Conservation (phyloP, 2,797 vertebrate species). For the Sebastes ruberrimus region DNA sequence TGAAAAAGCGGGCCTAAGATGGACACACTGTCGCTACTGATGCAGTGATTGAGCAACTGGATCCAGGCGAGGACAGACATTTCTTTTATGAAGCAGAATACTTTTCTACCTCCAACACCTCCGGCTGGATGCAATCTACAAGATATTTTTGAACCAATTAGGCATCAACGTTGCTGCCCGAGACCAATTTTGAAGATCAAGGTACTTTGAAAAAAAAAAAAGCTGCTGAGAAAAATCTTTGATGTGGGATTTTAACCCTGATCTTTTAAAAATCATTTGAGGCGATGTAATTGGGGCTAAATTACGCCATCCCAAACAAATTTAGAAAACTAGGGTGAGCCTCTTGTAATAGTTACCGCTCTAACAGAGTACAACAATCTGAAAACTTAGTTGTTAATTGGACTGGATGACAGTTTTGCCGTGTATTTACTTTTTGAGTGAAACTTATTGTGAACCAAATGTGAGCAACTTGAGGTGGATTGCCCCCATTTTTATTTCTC, state of each 20-base stretch:
- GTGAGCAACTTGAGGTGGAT: conserved; percentile 17
- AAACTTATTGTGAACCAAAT: conserved; percentile 33
- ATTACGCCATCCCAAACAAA: conserved; percentile 80
- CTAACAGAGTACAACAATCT: conserved; percentile 51
- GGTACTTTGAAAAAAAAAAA: conserved; percentile 68
- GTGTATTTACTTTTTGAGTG: conserved; percentile 30
- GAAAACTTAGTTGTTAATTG: conserved; percentile 62
- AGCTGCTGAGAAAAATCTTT: conserved; percentile 74
- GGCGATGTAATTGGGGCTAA: conserved; percentile 77
- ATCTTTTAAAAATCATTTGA: conserved; percentile 78
- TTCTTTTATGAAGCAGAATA: conserved; percentile 62
- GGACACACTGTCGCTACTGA: conserved; percentile 33
- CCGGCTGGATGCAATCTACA: conserved; percentile 72
- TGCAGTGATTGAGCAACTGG: conserved; percentile 38
- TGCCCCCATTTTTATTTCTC: background rate
- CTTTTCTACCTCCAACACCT: conserved; percentile 65
- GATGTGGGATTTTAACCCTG: conserved; percentile 79
- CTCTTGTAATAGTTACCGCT: conserved; percentile 62
- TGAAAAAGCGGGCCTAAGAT: background rate
- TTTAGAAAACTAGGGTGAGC: conserved; percentile 73
- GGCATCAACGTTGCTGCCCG: conserved; percentile 72
- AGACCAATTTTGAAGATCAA: conserved; percentile 81
- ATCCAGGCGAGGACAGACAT: conserved; percentile 55
- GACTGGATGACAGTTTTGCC: conserved; percentile 42
- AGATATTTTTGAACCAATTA: conserved; percentile 82